Conservation (phyloP, 2,888 invertebrate species). For the Ormyrus rosae region DNA sequence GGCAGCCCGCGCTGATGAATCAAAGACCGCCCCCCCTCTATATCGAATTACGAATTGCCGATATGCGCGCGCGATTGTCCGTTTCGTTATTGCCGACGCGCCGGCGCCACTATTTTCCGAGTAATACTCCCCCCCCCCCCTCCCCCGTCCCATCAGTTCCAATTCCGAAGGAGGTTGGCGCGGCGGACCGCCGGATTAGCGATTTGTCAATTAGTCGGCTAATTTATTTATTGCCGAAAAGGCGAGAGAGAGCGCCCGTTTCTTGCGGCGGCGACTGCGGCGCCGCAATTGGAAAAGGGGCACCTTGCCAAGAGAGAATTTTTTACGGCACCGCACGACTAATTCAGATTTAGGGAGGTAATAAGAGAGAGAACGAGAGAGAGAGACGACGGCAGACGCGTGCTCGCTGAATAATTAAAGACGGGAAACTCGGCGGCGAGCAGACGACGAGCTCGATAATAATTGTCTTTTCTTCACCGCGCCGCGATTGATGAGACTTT, state of each 20-base stretch:
- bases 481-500: no score
- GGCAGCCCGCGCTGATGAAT: conserved; percentile 62
- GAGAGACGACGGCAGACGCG: not conserved
- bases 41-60: conserved; percentile 39
- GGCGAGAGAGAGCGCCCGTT: conserved; percentile 37
- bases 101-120: conserved; percentile 60
- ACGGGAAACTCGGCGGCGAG: not conserved
- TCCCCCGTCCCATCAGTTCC: conserved; percentile 13
- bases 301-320: conserved; percentile 33
- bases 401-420: conserved; percentile 38
- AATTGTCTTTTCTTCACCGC: not conserved
- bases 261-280: conserved; percentile 8
- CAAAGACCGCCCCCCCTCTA: conserved; percentile 35
- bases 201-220: conserved; percentile 71
- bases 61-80: conserved; percentile 49
- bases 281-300: conserved; percentile 9
- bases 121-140: not conserved
- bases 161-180: conserved; percentile 54
- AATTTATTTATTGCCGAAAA: conserved; percentile 68
- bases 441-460: conserved; percentile 10
- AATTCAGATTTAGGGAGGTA: conserved; percentile 60
- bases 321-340: conserved; percentile 43
- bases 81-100: conserved; percentile 57
- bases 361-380: conserved; percentile 44
- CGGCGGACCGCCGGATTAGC: conserved; percentile 63